Percentiles rank a stretch among this genome's conserved stretches.
phyloP scores from a whole-genome alignment of 2,888 invertebrate genomes.

The Apomyelois bistriatella region DNA sequence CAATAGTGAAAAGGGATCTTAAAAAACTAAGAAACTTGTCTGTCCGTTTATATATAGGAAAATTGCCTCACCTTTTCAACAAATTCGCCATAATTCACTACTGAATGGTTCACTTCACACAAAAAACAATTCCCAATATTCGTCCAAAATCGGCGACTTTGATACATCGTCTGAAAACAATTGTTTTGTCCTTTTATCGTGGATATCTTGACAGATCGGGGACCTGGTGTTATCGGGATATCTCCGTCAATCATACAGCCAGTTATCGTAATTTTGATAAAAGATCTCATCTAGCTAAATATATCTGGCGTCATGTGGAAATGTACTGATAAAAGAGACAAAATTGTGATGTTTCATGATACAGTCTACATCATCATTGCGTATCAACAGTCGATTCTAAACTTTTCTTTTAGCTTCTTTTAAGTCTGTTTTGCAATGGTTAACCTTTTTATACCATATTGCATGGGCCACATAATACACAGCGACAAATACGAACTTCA shows the following conservation, averaged over 20 bases:
- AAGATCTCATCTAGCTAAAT: constrained; percentile 17
- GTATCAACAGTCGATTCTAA: too few relatives aligned
- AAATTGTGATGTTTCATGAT: neutral
- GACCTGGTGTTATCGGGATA: constrained; percentile 45
- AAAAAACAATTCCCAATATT: constrained; percentile 6
- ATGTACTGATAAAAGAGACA: constrained; percentile 18
- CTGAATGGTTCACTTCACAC: neutral
- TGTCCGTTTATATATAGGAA: neutral
- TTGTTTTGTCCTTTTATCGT: constrained; percentile 23
- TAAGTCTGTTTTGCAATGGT: too few relatives aligned
- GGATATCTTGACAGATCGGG: constrained; percentile 66
- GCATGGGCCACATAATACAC: too few relatives aligned
- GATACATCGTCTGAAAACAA: constrained; percentile 29
- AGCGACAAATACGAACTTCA: too few relatives aligned
- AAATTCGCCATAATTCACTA: constrained; percentile 44
- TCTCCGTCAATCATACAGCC: constrained; percentile 64
- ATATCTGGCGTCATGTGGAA: constrained; percentile 40
- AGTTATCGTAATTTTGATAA: constrained; percentile 28
- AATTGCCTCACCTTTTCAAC: constrained; percentile 50
- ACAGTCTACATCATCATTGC: too few relatives aligned
- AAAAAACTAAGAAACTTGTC: neutral
- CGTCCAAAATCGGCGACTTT: constrained; percentile 25
- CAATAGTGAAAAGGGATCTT: neutral
- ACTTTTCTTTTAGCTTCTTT: too few relatives aligned
- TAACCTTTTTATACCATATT: too few relatives aligned